Percentiles rank a stretch among this genome's conserved stretches.
phyloP scores from a whole-genome alignment of 2,797 vertebrate genomes.

The Aldrovandia affinis region DNA sequence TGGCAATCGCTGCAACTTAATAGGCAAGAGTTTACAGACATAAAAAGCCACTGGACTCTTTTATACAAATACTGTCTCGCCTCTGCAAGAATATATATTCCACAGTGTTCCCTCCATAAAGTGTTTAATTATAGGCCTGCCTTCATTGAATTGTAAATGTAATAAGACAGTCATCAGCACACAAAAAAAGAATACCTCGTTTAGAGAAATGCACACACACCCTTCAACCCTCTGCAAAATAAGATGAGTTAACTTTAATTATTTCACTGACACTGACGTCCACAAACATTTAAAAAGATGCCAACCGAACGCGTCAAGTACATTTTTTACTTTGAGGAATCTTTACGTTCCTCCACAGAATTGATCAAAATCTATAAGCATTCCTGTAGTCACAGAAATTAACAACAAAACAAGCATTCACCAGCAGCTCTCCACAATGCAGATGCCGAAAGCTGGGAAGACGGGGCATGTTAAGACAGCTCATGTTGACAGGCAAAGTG shows the following conservation, averaged over 20 bases:
- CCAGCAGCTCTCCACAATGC: not conserved
- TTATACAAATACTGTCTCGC: not conserved
- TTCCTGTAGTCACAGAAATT: not conserved
- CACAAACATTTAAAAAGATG: not conserved
- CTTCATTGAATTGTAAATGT: not conserved
- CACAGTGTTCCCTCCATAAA: not conserved
- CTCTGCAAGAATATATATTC: not conserved
- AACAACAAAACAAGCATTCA: not conserved
- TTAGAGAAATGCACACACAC: too few relatives aligned
- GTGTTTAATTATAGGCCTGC: not conserved
- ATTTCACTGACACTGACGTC: not conserved
- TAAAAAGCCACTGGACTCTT: too few relatives aligned
- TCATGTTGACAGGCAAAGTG: not conserved
- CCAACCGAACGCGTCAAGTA: not conserved
- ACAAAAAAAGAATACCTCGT: not conserved
- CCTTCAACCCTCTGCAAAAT: too few relatives aligned
- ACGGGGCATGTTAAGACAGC: slow-evolving; percentile 12
- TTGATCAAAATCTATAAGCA: not conserved
- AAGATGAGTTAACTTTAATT: too few relatives aligned
- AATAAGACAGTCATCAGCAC: not conserved
- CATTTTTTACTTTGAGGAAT: not conserved
- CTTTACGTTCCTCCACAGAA: not conserved
- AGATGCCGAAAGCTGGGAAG: not conserved
- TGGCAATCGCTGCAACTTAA: not conserved
- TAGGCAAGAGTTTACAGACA: too few relatives aligned